phyloP scores from a whole-genome alignment of 2,888 invertebrate genomes.

The Caenorhabditis sp. region DNA sequence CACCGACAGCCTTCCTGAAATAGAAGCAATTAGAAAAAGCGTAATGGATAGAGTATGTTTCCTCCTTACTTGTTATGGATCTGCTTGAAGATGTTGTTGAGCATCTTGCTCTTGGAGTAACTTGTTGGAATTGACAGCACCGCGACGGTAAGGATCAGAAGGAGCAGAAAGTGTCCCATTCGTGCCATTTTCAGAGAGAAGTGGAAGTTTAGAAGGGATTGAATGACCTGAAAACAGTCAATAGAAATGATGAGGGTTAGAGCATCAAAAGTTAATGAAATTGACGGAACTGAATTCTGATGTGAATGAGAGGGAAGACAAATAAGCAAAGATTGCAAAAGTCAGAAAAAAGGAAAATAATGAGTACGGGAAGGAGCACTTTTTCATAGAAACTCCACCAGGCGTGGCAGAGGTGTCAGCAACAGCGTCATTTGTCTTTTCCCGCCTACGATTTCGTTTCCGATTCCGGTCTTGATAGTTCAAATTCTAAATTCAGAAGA shows the following conservation, averaged over 20 bases:
- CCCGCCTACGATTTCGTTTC: background rate
- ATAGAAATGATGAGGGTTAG: background rate
- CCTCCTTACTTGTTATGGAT: conserved; percentile 68
- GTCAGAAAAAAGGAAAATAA: conserved; percentile 1
- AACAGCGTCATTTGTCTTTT: background rate
- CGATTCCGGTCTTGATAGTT: background rate
- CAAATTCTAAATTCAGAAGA: too few species aligned
- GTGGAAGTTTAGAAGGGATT: conserved; percentile 16
- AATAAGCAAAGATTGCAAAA: conserved; percentile 11
- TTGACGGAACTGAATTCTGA: background rate
- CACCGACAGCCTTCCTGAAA: conserved; percentile 63
- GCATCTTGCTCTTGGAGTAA: conserved; percentile 63
- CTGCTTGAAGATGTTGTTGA: conserved; percentile 69
- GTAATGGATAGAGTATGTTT: background rate
- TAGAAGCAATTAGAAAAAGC: too few species aligned
- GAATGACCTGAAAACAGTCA: too few species aligned
- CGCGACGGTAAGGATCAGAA: conserved; percentile 52
- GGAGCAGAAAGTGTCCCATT: conserved; percentile 58
- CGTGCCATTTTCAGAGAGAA: conserved; percentile 56
- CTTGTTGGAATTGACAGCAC: conserved; percentile 68
- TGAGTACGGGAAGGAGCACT: conserved; percentile 11
- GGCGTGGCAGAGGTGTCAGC: conserved; percentile 13
- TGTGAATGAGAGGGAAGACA: background rate
- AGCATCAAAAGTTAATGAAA: background rate
- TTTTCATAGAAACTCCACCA: background rate